phyloP scores from a whole-genome alignment of 2,888 invertebrate species.

The Philaethria dido region DNA sequence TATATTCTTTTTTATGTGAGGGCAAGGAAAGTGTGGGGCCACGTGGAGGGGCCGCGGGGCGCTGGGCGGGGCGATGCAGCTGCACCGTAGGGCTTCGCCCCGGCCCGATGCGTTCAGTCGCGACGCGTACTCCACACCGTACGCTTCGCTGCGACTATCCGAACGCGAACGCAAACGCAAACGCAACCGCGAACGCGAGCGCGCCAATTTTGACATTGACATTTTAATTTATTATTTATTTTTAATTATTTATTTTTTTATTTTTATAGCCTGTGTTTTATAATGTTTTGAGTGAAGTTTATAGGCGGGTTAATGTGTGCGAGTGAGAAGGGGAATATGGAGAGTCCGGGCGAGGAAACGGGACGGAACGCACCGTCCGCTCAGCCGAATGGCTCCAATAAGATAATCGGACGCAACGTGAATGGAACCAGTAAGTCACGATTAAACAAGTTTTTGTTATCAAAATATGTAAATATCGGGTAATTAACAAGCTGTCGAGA shows the following conservation, averaged over 20 bases:
- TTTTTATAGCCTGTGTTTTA: constrained; percentile 40
- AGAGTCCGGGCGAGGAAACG: constrained; percentile 79
- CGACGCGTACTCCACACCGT: constrained; percentile 68
- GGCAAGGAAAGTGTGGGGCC: constrained; percentile 73
- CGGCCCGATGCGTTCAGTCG: constrained; percentile 65
- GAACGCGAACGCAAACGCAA: constrained; percentile 46
- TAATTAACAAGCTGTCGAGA: constrained; percentile 20
- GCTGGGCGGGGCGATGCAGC: constrained; percentile 79
- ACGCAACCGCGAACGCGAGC: constrained; percentile 47
- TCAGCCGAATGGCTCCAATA: constrained; percentile 82
- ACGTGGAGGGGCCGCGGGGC: constrained; percentile 74
- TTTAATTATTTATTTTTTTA: constrained; percentile 31
- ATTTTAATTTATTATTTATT: constrained; percentile 37
- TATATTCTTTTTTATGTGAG: constrained; percentile 73
- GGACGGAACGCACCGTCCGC: constrained; percentile 74
- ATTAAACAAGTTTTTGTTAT: constrained; percentile 43
- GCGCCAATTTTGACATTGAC: constrained; percentile 44
- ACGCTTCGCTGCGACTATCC: constrained; percentile 64
- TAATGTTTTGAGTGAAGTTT: constrained; percentile 60
- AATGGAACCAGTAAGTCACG: constrained; percentile 86
- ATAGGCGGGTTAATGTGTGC: constrained; percentile 80
- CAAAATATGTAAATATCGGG: constrained; percentile 22
- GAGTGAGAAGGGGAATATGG: constrained; percentile 77
- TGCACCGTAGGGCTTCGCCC: constrained; percentile 71
- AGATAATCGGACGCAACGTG: constrained; percentile 86